phyloP scores from a whole-genome alignment of 1,140 invertebrate genomes.

The Glossosoma conforme region DNA sequence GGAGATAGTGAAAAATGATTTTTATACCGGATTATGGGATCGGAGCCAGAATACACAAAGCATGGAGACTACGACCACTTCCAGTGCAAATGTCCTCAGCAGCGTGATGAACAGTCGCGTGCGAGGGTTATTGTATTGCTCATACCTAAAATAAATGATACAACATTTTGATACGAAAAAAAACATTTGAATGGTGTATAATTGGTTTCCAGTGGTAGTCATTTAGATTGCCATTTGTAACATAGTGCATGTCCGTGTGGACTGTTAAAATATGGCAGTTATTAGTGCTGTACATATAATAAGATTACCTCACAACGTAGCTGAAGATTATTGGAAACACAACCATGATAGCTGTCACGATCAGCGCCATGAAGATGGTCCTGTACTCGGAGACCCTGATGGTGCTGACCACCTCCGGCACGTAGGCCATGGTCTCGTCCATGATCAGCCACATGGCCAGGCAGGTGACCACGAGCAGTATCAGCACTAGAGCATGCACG shows the following conservation, averaged over 20 bases:
- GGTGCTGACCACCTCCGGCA: conserved; percentile 24
- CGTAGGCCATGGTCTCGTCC: conserved; percentile 28
- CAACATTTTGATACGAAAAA: too few relatives aligned
- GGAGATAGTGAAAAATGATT: too few relatives aligned
- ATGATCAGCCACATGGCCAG: conserved; percentile 45
- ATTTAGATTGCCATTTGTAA: too few relatives aligned
- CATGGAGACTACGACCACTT: conserved; percentile 51
- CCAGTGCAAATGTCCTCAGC: conserved; percentile 54
- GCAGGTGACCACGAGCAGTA: conserved; percentile 41
- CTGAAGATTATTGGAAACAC: conserved; percentile 38
- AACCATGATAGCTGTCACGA: conserved; percentile 42
- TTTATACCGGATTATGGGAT: conserved; percentile 32
- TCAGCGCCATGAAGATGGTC: conserved; percentile 30
- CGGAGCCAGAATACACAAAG: conserved; percentile 56
- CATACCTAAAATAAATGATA: conserved; percentile 28
- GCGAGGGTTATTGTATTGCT: conserved; percentile 51
- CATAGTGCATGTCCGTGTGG: too few relatives aligned
- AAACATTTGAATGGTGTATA: too few relatives aligned
- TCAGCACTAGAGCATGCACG: conserved; percentile 42
- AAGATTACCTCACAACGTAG: conserved; percentile 37
- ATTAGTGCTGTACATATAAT: neutral
- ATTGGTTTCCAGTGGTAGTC: too few relatives aligned
- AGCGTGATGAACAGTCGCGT: conserved; percentile 56
- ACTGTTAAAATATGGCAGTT: neutral
- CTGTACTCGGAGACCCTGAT: conserved; percentile 24